These are phyloP conservation scores for Spatulosminthurus flaviceps DNA, from an alignment of 2,888 invertebrate species.

Conservation along the genomic window DNA sequence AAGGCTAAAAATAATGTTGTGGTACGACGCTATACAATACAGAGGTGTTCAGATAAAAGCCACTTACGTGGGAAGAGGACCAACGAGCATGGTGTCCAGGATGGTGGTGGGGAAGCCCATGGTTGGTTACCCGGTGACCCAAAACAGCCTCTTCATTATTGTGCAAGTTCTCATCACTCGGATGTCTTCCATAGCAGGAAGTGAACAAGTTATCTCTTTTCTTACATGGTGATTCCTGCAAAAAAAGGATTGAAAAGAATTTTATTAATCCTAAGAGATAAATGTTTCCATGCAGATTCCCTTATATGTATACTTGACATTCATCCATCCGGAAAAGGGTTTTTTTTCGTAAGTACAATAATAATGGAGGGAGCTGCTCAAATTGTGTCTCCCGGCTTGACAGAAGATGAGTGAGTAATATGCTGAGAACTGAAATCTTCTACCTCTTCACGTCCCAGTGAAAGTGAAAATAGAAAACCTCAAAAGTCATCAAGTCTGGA, in stretches of 20 bases:
- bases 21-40: too few relatives aligned
- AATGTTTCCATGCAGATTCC: not conserved
- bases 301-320: not conserved
- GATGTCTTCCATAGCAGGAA: constrained; percentile 81
- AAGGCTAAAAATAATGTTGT: too few relatives aligned
- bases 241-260: constrained; percentile 11
- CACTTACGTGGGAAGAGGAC: constrained; percentile 45
- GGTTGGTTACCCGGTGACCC: constrained; percentile 8
- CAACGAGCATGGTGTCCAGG: constrained; percentile 38
- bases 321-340: not conserved
- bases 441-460: not conserved
- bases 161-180: constrained; percentile 81
- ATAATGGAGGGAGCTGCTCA: too few relatives aligned
- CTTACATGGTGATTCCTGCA: constrained; percentile 60
- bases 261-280: too few relatives aligned
- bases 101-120: not conserved
- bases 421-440: not conserved
- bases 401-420: constrained; percentile 12
- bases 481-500: constrained; percentile 18
- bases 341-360: too few relatives aligned
- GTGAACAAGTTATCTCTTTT: constrained; percentile 75
- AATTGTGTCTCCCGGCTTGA: too few relatives aligned
- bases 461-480: constrained; percentile 18
- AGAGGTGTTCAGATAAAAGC: not conserved
- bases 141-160: not conserved